These are phyloP conservation scores for Morone saxatilis DNA, from an alignment of 2,113 vertebrate genomes.

Conservation along the genomic window DNA sequence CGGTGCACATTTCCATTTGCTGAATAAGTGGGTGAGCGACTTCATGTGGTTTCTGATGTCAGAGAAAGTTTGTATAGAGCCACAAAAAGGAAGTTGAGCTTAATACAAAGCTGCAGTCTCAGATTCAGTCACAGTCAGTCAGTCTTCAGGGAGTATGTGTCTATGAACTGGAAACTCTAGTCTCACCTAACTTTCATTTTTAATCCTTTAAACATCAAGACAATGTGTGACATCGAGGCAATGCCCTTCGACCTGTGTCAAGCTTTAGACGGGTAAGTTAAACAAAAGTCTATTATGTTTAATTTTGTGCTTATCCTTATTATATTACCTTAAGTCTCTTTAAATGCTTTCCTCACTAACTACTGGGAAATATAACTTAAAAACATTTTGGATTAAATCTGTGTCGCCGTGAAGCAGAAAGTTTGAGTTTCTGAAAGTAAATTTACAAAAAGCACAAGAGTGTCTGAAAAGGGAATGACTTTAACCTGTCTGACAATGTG, in stretches of 20 bases:
- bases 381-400: neutral
- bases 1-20: too few relatives aligned
- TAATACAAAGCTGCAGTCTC: neutral
- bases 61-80: neutral
- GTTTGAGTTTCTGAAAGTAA: neutral
- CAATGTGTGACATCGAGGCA: conserved; percentile 9
- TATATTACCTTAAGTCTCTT: neutral
- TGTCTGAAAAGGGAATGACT: neutral
- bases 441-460: neutral
- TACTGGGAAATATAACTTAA: neutral
- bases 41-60: neutral
- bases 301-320: too few relatives aligned
- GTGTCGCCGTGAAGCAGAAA: neutral
- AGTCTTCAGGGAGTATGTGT: neutral
- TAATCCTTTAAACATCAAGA: neutral
- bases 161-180: neutral
- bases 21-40: fast-evolving
- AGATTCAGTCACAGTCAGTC: neutral
- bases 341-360: neutral
- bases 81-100: neutral
- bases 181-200: neutral
- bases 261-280: conserved; percentile 46
- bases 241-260: conserved; percentile 29
- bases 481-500: neutral
- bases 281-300: neutral